phyloP scores from a whole-genome alignment of 2,888 invertebrate species.

The Tholera decimalis region DNA sequence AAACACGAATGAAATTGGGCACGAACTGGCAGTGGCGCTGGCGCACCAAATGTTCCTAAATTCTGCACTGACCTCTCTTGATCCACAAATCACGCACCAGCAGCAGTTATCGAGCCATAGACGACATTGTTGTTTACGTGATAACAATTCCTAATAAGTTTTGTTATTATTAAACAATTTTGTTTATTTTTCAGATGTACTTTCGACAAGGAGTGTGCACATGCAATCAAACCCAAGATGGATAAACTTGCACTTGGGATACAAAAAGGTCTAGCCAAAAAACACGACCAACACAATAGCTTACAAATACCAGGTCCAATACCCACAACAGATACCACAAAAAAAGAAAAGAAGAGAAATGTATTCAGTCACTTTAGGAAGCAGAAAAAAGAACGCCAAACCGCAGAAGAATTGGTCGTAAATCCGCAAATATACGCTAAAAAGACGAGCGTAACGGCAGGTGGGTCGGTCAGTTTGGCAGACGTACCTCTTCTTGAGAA shows the following conservation, averaged over 20 bases:
- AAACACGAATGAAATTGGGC: no score
- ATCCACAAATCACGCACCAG: no score
- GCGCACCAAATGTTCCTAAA: no score
- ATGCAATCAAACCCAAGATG: not conserved
- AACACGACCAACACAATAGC: constrained; percentile 55
- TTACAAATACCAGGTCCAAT: constrained; percentile 67
- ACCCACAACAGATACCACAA: constrained; percentile 29
- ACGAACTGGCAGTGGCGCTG: no score
- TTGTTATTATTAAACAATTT: not conserved
- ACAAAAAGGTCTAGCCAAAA: constrained; percentile 13
- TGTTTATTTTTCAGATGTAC: constrained; percentile 38
- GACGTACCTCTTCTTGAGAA: constrained; percentile 12
- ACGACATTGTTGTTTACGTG: not conserved
- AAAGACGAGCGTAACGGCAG: not conserved
- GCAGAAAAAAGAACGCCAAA: not conserved
- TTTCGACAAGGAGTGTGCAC: constrained; percentile 38
- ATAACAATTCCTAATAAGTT: not conserved
- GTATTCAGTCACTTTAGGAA: constrained; percentile 7
- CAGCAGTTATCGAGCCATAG: no score
- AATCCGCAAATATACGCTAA: not conserved
- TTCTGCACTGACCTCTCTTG: no score
- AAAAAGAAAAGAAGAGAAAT: constrained; percentile 1
- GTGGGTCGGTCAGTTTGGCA: not conserved
- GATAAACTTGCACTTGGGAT: not conserved
- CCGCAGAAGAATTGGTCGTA: not conserved